Percentiles rank a stretch among this genome's conserved stretches.
phyloP scores from a whole-genome alignment of 2,797 vertebrate genomes.

The Otus scops region DNA sequence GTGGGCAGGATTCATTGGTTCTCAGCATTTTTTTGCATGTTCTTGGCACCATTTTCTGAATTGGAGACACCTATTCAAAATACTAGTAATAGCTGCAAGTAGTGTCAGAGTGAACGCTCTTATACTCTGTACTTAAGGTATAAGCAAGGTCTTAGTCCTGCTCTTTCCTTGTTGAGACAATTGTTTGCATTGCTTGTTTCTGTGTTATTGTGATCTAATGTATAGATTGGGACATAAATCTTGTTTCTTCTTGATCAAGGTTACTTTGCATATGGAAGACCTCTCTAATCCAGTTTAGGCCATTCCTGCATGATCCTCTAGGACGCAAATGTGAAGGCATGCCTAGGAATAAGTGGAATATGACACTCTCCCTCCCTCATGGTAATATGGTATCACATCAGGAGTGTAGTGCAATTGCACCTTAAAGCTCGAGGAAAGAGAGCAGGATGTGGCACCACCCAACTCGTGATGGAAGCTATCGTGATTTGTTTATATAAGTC shows the following conservation, averaged over 20 bases:
- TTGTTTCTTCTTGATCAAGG: neutral
- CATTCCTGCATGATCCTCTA: neutral
- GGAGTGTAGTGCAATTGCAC: neutral
- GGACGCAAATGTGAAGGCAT: neutral
- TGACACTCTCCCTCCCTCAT: neutral
- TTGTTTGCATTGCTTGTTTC: neutral
- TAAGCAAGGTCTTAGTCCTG: neutral
- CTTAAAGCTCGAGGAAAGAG: neutral
- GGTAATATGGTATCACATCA: neutral
- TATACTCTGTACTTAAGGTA: neutral
- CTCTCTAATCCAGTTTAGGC: neutral
- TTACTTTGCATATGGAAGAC: neutral
- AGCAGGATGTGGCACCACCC: neutral
- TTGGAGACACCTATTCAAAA: neutral
- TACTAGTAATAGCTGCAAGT: neutral
- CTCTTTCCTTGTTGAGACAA: neutral
- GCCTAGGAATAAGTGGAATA: neutral
- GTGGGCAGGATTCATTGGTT: neutral
- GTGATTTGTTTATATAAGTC: neutral
- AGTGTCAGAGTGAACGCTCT: neutral
- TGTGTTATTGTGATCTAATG: neutral
- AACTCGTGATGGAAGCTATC: neutral
- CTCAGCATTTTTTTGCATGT: neutral
- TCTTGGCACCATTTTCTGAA: neutral
- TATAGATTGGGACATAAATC: neutral